Conservation (phyloP, 2,113 vertebrate genomes). For the Myxocyprinus asiaticus region DNA sequence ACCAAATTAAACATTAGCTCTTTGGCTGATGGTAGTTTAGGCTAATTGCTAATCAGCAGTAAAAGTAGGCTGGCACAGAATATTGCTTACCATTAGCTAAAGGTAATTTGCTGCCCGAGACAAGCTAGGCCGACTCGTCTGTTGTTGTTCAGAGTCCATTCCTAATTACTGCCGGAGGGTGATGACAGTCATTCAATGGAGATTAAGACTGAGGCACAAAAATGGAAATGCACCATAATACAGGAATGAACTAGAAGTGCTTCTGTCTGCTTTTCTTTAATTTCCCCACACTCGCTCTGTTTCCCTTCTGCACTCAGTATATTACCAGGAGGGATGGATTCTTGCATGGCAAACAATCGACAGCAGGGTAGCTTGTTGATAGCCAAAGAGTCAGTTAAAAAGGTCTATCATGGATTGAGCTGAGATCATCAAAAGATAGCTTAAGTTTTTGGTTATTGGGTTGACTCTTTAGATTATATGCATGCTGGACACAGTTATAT, state of each 20-base stretch:
- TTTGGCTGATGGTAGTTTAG: constrained; percentile 73
- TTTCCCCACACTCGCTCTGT: constrained; percentile 57
- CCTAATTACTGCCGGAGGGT: constrained; percentile 77
- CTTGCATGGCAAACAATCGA: constrained; percentile 49
- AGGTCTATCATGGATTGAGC: constrained; percentile 41
- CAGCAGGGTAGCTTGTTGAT: constrained; percentile 49
- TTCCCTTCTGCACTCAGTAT: constrained; percentile 53
- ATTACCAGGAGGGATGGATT: constrained; percentile 62
- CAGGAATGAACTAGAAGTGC: constrained; percentile 72
- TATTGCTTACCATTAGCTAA: constrained; percentile 81
- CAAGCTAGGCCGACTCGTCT: constrained; percentile 72
- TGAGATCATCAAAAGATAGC: constrained; percentile 45
- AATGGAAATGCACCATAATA: constrained; percentile 76
- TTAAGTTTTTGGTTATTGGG: constrained; percentile 9
- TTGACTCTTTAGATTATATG: not conserved
- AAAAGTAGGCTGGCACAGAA: constrained; percentile 79
- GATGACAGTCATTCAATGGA: constrained; percentile 78
- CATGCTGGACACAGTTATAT: not conserved
- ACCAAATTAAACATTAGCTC: constrained; percentile 82
- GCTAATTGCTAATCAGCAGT: constrained; percentile 83
- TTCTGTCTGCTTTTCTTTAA: constrained; percentile 68
- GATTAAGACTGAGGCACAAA: constrained; percentile 73
- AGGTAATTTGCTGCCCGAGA: constrained; percentile 79
- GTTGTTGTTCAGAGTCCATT: constrained; percentile 76
- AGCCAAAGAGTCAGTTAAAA: constrained; percentile 45